These are phyloP conservation scores for Ianthella basta DNA, from an alignment of 37 sponge, comb jelly and placozoan species.

Conservation along the genomic window DNA sequence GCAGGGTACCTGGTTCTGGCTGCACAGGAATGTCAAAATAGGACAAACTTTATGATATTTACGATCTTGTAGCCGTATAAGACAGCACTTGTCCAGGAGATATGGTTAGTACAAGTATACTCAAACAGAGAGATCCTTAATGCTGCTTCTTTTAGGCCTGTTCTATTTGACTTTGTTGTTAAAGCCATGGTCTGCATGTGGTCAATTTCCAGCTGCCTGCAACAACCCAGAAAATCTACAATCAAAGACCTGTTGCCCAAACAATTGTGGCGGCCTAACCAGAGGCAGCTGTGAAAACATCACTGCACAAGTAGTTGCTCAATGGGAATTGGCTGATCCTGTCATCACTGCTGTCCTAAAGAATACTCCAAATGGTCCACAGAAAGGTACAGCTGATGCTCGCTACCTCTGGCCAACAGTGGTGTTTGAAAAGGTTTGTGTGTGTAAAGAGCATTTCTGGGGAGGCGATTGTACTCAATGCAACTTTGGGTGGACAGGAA, in stretches of 20 bases:
- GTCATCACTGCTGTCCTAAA: not conserved
- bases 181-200: not conserved
- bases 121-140: too few relatives aligned
- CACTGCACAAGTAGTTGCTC: not conserved
- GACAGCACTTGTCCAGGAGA: too few relatives aligned
- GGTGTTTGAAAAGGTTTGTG: slow-evolving; percentile 41
- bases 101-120: too few relatives aligned
- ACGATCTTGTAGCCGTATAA: too few relatives aligned
- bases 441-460: slow-evolving; percentile 28
- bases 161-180: too few relatives aligned
- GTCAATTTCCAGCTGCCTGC: slow-evolving; percentile 8
- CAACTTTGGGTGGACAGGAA: slow-evolving; percentile 38
- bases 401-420: slow-evolving; percentile 43
- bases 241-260: not conserved
- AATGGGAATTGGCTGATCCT: slow-evolving; percentile 6
- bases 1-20: too few relatives aligned
- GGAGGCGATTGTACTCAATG: slow-evolving; percentile 43
- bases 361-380: not conserved
- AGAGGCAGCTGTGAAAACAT: not conserved
- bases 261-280: not conserved
- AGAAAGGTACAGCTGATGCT: slow-evolving; percentile 27
- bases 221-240: not conserved
- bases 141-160: too few relatives aligned
- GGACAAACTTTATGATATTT: too few relatives aligned
- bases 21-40: too few relatives aligned